These are phyloP conservation scores for Falco cherrug DNA, from an alignment of 2,797 vertebrate genomes.

Conservation along the genomic window DNA sequence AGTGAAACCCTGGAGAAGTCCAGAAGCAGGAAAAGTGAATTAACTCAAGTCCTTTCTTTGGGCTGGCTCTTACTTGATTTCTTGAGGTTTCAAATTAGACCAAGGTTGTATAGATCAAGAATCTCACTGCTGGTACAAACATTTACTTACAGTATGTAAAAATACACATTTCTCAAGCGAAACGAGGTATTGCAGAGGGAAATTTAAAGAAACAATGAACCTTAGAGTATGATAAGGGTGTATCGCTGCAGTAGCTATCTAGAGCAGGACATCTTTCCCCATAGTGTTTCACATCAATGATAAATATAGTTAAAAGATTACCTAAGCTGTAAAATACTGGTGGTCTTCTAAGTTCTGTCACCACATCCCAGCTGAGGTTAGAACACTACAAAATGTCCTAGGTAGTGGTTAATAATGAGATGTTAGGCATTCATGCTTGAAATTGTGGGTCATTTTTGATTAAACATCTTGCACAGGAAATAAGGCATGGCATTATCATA, in stretches of 20 bases:
- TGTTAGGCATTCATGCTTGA: slow-evolving; percentile 70
- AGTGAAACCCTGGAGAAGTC: not conserved
- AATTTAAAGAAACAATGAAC: not conserved
- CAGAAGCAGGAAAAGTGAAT: not conserved
- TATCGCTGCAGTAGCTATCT: not conserved
- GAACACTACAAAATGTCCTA: not conserved
- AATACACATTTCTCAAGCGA: not conserved
- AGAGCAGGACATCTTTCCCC: not conserved
- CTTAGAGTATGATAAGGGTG: not conserved
- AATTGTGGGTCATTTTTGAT: slow-evolving; percentile 79
- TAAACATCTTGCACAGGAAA: slow-evolving; percentile 69
- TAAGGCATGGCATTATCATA: slow-evolving; percentile 56
- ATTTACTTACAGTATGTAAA: not conserved
- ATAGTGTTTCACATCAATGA: not conserved
- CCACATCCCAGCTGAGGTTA: not conserved
- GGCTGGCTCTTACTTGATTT: not conserved
- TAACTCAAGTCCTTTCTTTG: not conserved
- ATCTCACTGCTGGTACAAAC: not conserved
- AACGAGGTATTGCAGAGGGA: not conserved
- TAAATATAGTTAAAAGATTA: not conserved
- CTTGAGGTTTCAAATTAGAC: not conserved
- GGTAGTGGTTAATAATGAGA: slow-evolving; percentile 52
- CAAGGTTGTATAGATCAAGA: not conserved
- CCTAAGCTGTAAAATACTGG: not conserved
- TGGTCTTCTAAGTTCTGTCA: not conserved